These are phyloP conservation scores for Hipposideros larvatus DNA, from an alignment of 2,797 vertebrate genomes.

Conservation along the genomic window DNA sequence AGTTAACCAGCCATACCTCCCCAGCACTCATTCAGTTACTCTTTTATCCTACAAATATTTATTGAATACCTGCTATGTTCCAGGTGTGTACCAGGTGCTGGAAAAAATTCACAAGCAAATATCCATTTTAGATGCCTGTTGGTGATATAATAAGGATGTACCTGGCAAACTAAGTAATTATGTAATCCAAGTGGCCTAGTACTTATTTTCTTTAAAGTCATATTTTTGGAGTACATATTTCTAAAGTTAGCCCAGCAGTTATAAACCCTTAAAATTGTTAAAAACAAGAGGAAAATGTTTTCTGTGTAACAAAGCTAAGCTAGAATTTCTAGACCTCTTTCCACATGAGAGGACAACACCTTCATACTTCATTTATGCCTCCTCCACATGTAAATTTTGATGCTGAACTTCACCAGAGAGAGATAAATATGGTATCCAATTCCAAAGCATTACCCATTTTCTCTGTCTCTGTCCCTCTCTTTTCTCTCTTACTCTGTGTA, in stretches of 20 bases:
- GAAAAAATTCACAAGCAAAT: slow-evolving; percentile 43
- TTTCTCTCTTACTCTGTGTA: slow-evolving; percentile 88
- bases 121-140: background rate
- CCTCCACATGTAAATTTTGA: slow-evolving; percentile 84
- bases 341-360: slow-evolving; percentile 74
- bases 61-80: background rate
- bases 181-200: background rate
- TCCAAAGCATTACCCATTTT: slow-evolving; percentile 87
- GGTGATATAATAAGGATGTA: background rate
- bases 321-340: slow-evolving; percentile 74
- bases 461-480: slow-evolving; percentile 87
- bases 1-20: background rate
- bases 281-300: slow-evolving; percentile 72
- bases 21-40: background rate
- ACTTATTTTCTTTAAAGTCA: slow-evolving; percentile 51
- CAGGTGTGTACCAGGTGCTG: background rate
- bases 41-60: background rate
- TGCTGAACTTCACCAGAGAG: slow-evolving; percentile 85
- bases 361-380: slow-evolving; percentile 83
- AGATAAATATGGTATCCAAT: slow-evolving; percentile 87
- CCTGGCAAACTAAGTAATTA: background rate
- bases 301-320: slow-evolving; percentile 73
- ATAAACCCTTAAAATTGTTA: slow-evolving; percentile 38
- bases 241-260: slow-evolving; percentile 72
- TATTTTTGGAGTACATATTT: slow-evolving; percentile 50